These are phyloP conservation scores for Cryptoprocta ferox DNA, from an alignment of 2,797 vertebrate genomes.

Conservation along the genomic window DNA sequence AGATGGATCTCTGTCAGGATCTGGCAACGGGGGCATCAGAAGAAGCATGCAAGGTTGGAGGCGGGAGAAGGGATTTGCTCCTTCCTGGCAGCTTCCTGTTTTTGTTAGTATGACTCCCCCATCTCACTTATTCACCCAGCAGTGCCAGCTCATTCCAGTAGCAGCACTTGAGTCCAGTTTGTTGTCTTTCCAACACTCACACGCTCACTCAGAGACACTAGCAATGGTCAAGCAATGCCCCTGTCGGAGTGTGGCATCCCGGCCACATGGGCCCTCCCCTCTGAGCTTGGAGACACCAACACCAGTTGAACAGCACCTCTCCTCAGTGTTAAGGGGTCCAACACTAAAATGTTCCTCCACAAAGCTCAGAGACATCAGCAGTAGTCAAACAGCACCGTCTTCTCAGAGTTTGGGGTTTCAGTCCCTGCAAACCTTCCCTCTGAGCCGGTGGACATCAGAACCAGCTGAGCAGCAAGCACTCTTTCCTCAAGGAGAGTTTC, in stretches of 20 bases:
- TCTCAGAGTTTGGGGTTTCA: not conserved
- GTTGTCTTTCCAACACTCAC: not conserved
- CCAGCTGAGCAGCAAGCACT: not conserved
- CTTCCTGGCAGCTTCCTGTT: not conserved
- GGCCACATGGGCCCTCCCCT: not conserved
- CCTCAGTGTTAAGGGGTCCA: not conserved
- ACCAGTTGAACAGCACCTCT: not conserved
- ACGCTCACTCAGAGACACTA: rapidly evolving
- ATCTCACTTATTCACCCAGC: not conserved
- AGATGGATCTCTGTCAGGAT: not conserved
- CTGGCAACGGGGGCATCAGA: not conserved
- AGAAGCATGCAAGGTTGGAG: not conserved
- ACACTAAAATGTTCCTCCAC: not conserved
- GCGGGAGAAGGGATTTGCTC: not conserved
- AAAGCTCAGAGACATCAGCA: not conserved
- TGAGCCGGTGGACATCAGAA: not conserved
- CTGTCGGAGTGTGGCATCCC: not conserved
- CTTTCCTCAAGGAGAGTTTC: not conserved
- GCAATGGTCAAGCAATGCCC: not conserved
- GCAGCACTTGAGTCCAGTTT: not conserved
- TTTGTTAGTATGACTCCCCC: not conserved
- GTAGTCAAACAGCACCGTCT: not conserved
- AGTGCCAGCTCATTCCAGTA: not conserved
- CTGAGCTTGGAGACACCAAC: not conserved
- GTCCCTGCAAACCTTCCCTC: rapidly evolving